Base-by-base conservation (phyloP, 2,797 vertebrate species). In the Acomys russatus region DNA sequence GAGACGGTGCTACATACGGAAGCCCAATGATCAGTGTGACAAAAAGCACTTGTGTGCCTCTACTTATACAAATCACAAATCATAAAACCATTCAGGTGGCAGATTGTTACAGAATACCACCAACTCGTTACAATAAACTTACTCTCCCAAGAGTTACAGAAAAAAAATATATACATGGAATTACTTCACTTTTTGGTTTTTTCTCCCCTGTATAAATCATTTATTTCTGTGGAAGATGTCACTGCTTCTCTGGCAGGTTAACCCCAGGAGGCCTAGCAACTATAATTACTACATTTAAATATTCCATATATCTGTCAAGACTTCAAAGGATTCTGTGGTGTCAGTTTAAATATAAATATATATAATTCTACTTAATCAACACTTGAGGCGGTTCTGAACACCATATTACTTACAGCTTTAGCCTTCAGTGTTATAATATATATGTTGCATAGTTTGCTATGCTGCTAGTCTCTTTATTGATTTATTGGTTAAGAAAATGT, bases 331-430 rank as follows among this genome's bases (percentile, higher is more conserved):
- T 98, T 98, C 98, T 98, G 98, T 98, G 97, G 98, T 99, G 98
- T 99, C 98, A 98, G 98, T 98, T 99, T 98, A 98, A 98, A 98
- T 99, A 98, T 98, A 99, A 98, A 99, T 98, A 98, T 98, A 98
- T 98, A 98, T 98, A 98, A 98, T 99, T 98, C 98, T 95, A 98
- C 97, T 97, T 99, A 99, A 98, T 98, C 98, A 97, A 98, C 98
- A 98, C 98, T 98, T 98, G 98, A 98, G 94, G 98, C 97, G 98
- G 97, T 98, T 98, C 98, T 98, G 98, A 98, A 98, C 98, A 98
- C 98, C 96, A 94, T 93, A 96, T 98, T 98, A 98, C 96, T 98
- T 98, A 97, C 97, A 98, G 92, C 90, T 88, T 78, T 91, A 97
- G 92, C 97, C 97, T 86, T 94, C 94, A 51, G 92, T 94, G 86